A percentile compares a stretch with the other conserved stretches of the same genome.
phyloP scores from a whole-genome alignment of 2,113 vertebrate species.

The Phalacrocorax carbo region DNA sequence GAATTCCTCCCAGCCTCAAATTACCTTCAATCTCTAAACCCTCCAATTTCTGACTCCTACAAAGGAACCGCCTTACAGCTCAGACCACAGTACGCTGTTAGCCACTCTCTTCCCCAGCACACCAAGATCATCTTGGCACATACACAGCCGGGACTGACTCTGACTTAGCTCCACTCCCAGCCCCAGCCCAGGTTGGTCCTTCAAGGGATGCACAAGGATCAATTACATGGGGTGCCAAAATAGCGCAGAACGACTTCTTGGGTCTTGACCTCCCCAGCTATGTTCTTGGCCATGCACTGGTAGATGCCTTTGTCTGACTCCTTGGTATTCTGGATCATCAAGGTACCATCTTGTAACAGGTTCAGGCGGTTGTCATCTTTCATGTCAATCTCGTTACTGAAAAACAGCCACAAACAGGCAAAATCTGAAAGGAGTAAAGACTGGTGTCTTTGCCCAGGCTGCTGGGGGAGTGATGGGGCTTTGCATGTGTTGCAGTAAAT shows the following conservation, averaged over 20 bases:
- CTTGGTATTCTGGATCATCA: conserved; percentile 76
- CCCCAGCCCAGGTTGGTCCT: rapidly evolving
- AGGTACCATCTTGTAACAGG: conserved; percentile 72
- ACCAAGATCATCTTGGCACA: background rate
- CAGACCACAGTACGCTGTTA: rapidly evolving
- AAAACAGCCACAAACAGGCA: background rate
- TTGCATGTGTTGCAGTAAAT: background rate
- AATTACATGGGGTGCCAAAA: conserved; percentile 65
- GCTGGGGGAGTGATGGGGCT: background rate
- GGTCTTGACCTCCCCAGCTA: conserved; percentile 73
- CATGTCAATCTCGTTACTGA: conserved; percentile 75
- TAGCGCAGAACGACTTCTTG: conserved; percentile 72
- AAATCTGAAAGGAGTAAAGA: background rate
- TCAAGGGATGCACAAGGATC: background rate
- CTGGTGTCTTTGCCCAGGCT: background rate
- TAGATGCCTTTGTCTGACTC: conserved; percentile 75
- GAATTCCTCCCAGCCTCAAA: background rate
- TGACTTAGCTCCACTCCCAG: background rate
- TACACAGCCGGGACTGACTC: background rate
- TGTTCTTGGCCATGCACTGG: conserved; percentile 78
- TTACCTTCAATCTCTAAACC: background rate
- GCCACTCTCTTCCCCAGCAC: background rate
- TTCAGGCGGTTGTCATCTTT: conserved; percentile 69
- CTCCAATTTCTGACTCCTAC: background rate
- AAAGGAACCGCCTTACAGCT: background rate